Evolutionary conservation across 64 coral and sea anemone species (phyloP).

Genomic region (Montipora sp.): DNA sequence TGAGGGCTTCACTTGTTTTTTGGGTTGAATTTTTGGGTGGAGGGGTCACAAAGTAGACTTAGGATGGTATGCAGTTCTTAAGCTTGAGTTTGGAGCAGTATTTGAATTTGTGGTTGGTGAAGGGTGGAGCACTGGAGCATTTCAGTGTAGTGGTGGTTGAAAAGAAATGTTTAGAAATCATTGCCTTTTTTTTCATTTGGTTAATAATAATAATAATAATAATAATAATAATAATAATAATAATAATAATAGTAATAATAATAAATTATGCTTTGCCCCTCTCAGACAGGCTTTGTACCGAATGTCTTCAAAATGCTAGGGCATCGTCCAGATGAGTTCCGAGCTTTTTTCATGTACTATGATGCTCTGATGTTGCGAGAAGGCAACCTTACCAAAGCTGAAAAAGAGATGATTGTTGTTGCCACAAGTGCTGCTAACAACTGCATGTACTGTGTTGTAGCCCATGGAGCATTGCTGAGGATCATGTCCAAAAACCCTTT

Average conservation of each 20-base stretch:
- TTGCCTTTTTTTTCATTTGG: too few species aligned
- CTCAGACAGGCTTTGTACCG: constrained; percentile 83
- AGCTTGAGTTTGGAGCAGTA: too few species aligned
- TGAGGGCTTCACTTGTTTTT: too few species aligned
- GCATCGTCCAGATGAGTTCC: constrained; percentile 89
- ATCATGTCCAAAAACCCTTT: constrained; percentile 91
- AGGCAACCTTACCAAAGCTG: constrained; percentile 83
- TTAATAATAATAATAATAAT: too few species aligned
- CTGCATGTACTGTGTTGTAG: constrained; percentile 93
- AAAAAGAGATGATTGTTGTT: constrained; percentile 91
- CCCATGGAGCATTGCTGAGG: constrained; percentile 88
- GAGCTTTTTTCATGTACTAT: constrained; percentile 91
- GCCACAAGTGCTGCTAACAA: constrained; percentile 93
- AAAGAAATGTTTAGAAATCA: too few species aligned
- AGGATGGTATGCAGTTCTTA: too few species aligned
- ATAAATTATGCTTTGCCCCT: background rate
- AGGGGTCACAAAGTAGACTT: too few species aligned
- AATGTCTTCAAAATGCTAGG: constrained; percentile 90
- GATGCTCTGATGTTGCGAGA: constrained; percentile 84
- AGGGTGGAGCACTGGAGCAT: too few species aligned
- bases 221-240: too few species aligned
- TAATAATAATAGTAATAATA: background rate
- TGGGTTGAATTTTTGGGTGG: too few species aligned
- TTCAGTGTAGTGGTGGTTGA: too few species aligned
- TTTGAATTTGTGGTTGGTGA: too few species aligned